Percentiles rank a stretch among this genome's conserved stretches.
These are phyloP conservation scores for Sarcophaga peregrina DNA, from an alignment of 1,140 invertebrate genomes.

Conservation along the genomic window DNA sequence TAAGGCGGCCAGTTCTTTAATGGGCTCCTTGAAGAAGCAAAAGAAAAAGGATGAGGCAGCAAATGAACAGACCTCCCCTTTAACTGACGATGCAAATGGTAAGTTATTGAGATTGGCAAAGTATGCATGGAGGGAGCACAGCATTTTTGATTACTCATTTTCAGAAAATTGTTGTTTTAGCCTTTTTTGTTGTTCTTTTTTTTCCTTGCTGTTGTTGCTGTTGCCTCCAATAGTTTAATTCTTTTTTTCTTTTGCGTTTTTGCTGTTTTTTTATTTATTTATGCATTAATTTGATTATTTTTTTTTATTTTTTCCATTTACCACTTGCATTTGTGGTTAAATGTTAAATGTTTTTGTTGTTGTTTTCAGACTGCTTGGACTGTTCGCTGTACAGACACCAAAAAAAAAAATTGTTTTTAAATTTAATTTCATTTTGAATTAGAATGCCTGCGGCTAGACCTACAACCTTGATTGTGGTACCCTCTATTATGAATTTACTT, in stretches of 20 bases:
- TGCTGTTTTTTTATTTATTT: not conserved
- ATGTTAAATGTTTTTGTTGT: not conserved
- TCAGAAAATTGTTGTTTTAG: not conserved
- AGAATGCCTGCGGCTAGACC: too few relatives aligned
- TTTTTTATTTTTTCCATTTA: too few relatives aligned
- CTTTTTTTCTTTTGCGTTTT: not conserved
- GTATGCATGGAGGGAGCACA: not conserved
- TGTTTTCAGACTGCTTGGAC: too few relatives aligned
- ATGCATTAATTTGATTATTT: constrained; percentile 1
- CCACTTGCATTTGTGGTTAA: constrained; percentile 9
- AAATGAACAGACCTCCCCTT: not conserved
- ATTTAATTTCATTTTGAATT: too few relatives aligned
- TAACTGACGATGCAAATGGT: constrained; percentile 16
- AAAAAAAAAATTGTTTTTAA: too few relatives aligned
- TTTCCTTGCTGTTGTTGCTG: not conserved
- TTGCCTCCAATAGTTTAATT: not conserved
- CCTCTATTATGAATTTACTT: too few relatives aligned
- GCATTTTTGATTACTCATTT: not conserved
- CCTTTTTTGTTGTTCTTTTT: not conserved
- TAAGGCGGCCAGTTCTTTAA: not conserved
- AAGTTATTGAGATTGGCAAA: not conserved
- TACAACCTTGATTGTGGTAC: too few relatives aligned
- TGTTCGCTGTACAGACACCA: too few relatives aligned
- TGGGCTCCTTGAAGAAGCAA: not conserved
- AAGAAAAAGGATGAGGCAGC: not conserved